Evolutionary conservation across 2,888 invertebrate genomes (phyloP).

Genomic region (Pecten maximus): DNA sequence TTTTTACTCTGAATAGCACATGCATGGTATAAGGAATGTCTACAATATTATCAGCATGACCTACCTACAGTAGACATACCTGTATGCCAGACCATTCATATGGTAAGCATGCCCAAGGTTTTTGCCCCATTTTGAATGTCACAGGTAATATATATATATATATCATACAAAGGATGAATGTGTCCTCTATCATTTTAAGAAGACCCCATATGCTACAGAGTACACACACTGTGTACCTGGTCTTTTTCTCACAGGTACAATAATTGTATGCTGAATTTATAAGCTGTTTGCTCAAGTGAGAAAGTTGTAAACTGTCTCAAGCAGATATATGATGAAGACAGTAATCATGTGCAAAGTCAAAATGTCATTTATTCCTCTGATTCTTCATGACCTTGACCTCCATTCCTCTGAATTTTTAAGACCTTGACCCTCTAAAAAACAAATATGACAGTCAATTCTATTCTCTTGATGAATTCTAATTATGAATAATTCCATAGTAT

Average conservation of each 20-base stretch:
- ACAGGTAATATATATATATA: neutral
- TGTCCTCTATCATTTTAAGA: neutral
- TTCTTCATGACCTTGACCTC: too few species aligned
- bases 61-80: neutral
- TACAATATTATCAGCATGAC: conserved; percentile 35
- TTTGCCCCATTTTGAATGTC: conserved; percentile 28
- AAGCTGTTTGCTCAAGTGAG: neutral
- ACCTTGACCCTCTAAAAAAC: too few species aligned
- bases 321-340: neutral
- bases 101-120: conserved; percentile 19
- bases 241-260: neutral
- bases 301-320: neutral
- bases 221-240: neutral
- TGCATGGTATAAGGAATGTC: conserved; percentile 12
- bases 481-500: too few species aligned
- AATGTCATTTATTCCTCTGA: neutral
- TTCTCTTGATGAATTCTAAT: too few species aligned
- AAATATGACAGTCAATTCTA: too few species aligned
- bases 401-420: too few species aligned
- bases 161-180: neutral
- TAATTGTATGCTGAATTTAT: neutral
- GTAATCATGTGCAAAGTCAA: neutral
- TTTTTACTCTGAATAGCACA: neutral
- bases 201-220: neutral
- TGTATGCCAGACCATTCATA: neutral